Percentiles rank a stretch among this genome's conserved stretches.
phyloP scores from a whole-genome alignment of 2,888 invertebrate species.

The Lampropteryx suffumata region DNA sequence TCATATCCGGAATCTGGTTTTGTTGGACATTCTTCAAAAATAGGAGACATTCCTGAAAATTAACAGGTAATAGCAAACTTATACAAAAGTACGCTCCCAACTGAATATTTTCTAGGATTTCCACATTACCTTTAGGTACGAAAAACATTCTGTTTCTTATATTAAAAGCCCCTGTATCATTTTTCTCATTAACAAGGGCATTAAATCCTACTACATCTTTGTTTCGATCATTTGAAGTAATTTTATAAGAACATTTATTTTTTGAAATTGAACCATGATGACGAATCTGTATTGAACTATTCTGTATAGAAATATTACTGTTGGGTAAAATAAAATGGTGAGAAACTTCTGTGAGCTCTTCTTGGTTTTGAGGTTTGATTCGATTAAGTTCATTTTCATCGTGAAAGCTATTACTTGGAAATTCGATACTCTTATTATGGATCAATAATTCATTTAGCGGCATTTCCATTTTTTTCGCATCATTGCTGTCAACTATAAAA shows the following conservation, averaged over 20 bases:
- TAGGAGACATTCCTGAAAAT: conserved; percentile 80
- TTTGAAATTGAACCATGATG: neutral
- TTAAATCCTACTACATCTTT: conserved; percentile 1
- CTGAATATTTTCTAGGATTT: too few relatives aligned
- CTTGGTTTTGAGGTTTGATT: conserved; percentile 24
- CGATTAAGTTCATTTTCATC: neutral
- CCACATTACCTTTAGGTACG: conserved; percentile 79
- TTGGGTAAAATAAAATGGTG: conserved; percentile 36
- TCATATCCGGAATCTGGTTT: conserved; percentile 44
- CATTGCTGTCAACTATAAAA: neutral
- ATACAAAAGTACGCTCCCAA: too few relatives aligned
- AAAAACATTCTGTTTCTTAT: conserved; percentile 72
- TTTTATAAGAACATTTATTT: neutral
- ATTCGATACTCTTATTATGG: conserved; percentile 14
- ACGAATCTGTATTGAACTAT: conserved; percentile 3
- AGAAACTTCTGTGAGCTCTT: conserved; percentile 28
- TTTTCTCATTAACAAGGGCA: conserved; percentile 8
- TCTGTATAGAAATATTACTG: neutral
- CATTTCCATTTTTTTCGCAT: neutral
- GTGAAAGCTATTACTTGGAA: neutral
- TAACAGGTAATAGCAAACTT: neutral
- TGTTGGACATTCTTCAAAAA: conserved; percentile 61
- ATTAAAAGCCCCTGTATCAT: conserved; percentile 48
- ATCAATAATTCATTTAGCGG: conserved; percentile 28
- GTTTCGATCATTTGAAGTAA: neutral